Evolutionary conservation across 2,888 invertebrate genomes (phyloP), one percentile per base, ranked within the genome.

Genomic region (Julus scandinavius): DNA sequence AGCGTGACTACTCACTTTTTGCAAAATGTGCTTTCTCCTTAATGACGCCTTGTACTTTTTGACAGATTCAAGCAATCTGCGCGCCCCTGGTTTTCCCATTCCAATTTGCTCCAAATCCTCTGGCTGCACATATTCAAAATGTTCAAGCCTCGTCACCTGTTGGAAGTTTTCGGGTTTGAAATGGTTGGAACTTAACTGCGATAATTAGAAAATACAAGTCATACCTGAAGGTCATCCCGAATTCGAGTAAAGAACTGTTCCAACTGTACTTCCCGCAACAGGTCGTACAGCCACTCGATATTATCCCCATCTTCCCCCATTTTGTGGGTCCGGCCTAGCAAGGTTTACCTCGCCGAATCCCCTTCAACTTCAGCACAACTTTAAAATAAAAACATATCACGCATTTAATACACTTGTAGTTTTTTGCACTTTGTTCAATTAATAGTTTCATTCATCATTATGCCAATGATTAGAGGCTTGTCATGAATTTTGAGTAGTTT

Each of bases 101-200:
- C 99, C 99, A 91, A 98, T 96, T 91, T 96, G 96, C 92, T 98
- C 98, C 91, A 99, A 94, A 93, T 99, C 99, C 90, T 98, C 98
- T 0, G 96, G 93, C 91, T 96, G 96, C n/a, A 99, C 99, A 94
- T 97, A 98, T 91, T 99, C 98, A 92, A 99, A 99, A 93, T 99
- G 99, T 88, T 97, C 96, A 91, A 99, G 93, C 89, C 97, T 94
- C 58, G 99, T 97, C 89, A 98, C 95, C 94, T 97, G 94, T 17
- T 1, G 29, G 1, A 29, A 29, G 29, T 29, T 29, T 29, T 93
- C 17, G 85, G 84, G 13, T 84, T 80, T 20, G 58, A 88, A 72
- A 88, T 3, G 20, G 13, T 72, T 87, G n/a, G 5, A 54, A 87
- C 13, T 58, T 54, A 54, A 87, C 17, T 72, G n/a, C n/a, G 58